Evolutionary conservation across 1,140 invertebrate species (phyloP), one percentile per base, ranked within the genome.

Genomic region (Popillia japonica): DNA sequence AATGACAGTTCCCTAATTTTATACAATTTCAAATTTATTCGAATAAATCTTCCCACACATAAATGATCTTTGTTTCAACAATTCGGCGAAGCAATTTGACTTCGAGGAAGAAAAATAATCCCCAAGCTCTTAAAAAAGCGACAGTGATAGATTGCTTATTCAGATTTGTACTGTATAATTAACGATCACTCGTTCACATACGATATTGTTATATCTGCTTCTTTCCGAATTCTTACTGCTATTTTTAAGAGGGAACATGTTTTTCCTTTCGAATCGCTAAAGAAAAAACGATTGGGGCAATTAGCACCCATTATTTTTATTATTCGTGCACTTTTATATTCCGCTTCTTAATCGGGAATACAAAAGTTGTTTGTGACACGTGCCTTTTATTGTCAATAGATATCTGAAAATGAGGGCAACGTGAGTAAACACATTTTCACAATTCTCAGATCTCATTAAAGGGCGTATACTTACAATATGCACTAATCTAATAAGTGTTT

Each of bases 291-390:
- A 17, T n/a, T n/a, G 48, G 14, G 0, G 17, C 48, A 55, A 55
- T 55, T 55, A 55, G 0, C 48, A 55, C 14, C 14, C 48, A 17
- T 55, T 48, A n/a, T 48, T 34, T 34, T 34, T 34, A 34, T 34
- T 34, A n/a, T 48, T 9, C 44, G 44, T 48, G 3, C n/a, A n/a
- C 44, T 55, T 17, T 55, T 55, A 34, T 55, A 55, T 17, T n/a
- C 17, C 7, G 3, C 2, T 55, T 55, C 48, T 17, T 55, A 55
- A 55, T 55, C 14, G 14, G 14, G 48, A 17, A 7, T 55, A 17
- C 48, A 55, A 55, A 14, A 55, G 48, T 55, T 55, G 48, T n/a
- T 55, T 55, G 17, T 55, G 48, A 55, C 48, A 55, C 48, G 48
- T 55, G 48, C 48, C 17, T 55, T 17, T 55, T 14, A 17, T 55